phyloP scores from a whole-genome alignment of 2,888 invertebrate species.

The Theodoxus fluviatilis region DNA sequence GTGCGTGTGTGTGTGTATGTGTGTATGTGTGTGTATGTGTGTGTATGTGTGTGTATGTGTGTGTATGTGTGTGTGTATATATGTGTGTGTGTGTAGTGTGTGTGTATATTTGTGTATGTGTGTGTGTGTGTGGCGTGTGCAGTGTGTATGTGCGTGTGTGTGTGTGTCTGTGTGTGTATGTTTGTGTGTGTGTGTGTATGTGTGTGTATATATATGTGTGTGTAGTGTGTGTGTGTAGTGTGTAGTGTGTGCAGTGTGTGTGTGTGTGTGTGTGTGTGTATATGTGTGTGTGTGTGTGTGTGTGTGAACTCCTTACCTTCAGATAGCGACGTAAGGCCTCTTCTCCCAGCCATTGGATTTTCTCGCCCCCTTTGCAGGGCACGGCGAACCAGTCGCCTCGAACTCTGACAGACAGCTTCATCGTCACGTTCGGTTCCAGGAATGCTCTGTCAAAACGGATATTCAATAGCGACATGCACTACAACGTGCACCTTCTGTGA shows the following conservation, averaged over 20 bases:
- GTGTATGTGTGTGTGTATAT: not conserved
- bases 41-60: not conserved
- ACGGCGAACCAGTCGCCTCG: slow-evolving; percentile 72
- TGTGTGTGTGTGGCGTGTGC: too few relatives aligned
- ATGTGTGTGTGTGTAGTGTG: not conserved
- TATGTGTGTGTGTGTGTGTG: too few relatives aligned
- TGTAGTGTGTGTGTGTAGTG: not conserved
- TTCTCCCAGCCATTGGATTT: slow-evolving; percentile 69
- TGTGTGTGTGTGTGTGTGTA: slow-evolving; percentile 4
- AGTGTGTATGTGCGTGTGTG: not conserved
- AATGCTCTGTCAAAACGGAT: too few relatives aligned
- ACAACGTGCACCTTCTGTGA: too few relatives aligned
- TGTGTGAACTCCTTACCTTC: slow-evolving; percentile 44
- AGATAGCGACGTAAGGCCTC: slow-evolving; percentile 68
- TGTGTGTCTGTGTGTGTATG: not conserved
- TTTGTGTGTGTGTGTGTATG: not conserved
- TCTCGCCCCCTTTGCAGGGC: slow-evolving; percentile 68
- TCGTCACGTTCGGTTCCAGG: slow-evolving; percentile 42
- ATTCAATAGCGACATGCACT: too few relatives aligned
- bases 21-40: not conserved
- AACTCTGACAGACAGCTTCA: slow-evolving; percentile 71
- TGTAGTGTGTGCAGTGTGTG: not conserved
- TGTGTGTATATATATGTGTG: not conserved
- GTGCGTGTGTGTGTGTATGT: not conserved
- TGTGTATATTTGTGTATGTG: slow-evolving; percentile 5